Evolutionary conservation across 2,113 vertebrate species (phyloP), one percentile per base, ranked within the genome.

Genomic region (Tupaia chinensis): DNA sequence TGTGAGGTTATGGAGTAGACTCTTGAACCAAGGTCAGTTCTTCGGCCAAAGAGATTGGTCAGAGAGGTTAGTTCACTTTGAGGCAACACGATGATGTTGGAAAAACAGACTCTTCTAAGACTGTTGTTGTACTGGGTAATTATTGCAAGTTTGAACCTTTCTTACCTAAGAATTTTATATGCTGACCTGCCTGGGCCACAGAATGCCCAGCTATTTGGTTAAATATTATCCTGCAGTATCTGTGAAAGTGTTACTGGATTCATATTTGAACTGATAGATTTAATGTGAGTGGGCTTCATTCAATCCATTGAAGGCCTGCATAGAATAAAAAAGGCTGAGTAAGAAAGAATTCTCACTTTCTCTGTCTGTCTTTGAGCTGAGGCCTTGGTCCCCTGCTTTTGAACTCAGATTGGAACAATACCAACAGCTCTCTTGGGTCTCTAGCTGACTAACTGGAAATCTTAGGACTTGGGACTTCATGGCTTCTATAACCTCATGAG

Each of bases 1-100:
- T 20, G 72, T 16, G 53, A 74, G 3, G 11, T 63, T 76, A 65
- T 68, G 15, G 15, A 60, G 54, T 27, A 10, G 54, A 15, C 17
- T 92, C 66, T 94, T 86, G 86, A 94, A 61, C 32, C 32, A 91
- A 82, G n/a, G n/a, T 77, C 23, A 78, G 44, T 2, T 89, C 20
- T 86, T 79, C 77, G 32, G 27, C 23, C 66, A 82, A 54, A 61
- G 60, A 81, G 54, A 69, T n/a, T 85, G 60, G 76, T 25, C 23
- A 65, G 20, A 61, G 0, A 66, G 14, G 54, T 5, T 68, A 78
- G 17, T 32, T 86, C 22, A 56, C 56, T 61, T 44, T 29, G 19
- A 65, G 25, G 77, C 34, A 79, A 34, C 19, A 5, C 54, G 10
- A 87, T n/a, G 8, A 7, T 78, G 63, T 4, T 4, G 44, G 44